Conservation (phyloP, 1,140 invertebrate species). For the Hylaeus anthracinus region DNA sequence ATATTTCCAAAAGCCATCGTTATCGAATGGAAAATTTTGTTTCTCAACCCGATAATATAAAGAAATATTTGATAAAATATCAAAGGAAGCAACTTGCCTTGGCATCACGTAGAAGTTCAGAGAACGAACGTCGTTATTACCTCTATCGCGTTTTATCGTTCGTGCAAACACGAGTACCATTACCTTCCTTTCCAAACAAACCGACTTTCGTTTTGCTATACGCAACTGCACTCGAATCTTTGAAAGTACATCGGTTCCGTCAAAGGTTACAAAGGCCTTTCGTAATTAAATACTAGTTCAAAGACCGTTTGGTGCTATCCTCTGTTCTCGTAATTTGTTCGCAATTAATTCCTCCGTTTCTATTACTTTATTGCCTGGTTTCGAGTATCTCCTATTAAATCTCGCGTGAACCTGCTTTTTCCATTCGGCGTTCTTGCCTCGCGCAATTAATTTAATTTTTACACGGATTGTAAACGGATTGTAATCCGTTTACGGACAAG, state of each 20-base stretch:
- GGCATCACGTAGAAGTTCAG: neutral
- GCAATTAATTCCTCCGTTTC: slow-evolving; percentile 35
- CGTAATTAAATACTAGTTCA: slow-evolving; percentile 45
- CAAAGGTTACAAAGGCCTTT: slow-evolving; percentile 39
- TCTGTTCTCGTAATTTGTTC: slow-evolving; percentile 1
- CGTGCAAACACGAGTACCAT: neutral
- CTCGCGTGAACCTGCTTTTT: neutral
- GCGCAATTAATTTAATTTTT: no score
- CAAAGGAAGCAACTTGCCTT: neutral
- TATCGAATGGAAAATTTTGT: no score
- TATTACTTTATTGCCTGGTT: slow-evolving; percentile 16
- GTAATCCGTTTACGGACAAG: no score
- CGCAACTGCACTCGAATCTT: neutral
- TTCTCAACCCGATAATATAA: no score
- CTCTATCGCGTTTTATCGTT: neutral
- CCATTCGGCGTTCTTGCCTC: no score
- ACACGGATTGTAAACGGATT: no score
- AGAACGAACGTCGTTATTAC: neutral
- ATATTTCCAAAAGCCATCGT: no score
- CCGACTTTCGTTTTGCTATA: neutral
- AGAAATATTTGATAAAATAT: neutral
- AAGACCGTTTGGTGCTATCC: neutral
- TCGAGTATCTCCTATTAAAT: neutral
- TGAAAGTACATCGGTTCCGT: neutral
- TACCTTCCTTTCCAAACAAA: neutral